Evolutionary conservation across 2,888 invertebrate species (phyloP).

Genomic region (Stegana nigrithorax): DNA sequence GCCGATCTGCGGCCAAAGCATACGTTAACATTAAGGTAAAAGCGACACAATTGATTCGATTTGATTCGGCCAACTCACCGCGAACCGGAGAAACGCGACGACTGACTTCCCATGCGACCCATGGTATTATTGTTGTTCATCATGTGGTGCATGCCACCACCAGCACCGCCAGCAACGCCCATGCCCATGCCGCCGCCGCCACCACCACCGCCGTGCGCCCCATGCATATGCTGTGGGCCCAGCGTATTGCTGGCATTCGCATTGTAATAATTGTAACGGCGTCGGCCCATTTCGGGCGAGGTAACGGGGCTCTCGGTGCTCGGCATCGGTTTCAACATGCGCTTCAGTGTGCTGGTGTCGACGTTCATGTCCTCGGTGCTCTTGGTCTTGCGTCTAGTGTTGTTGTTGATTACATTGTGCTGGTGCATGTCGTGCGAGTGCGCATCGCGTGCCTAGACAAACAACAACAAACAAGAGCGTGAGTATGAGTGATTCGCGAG

Average conservation of each 20-base stretch:
- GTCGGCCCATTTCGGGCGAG: constrained; percentile 89
- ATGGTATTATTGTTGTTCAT: constrained; percentile 72
- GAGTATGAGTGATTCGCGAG: no score
- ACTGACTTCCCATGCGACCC: constrained; percentile 73
- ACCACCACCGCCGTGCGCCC: constrained; percentile 43
- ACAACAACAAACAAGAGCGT: neutral
- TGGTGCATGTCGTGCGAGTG: constrained; percentile 77
- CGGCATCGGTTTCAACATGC: constrained; percentile 95
- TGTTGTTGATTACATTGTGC: constrained; percentile 80
- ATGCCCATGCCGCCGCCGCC: constrained; percentile 28
- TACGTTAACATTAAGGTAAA: no score
- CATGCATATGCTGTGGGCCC: constrained; percentile 74
- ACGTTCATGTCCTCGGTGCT: constrained; percentile 89
- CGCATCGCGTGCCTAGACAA: constrained; percentile 73
- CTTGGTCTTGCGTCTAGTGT: constrained; percentile 84
- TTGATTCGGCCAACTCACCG: constrained; percentile 69
- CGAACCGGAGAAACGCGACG: constrained; percentile 75
- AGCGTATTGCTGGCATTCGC: constrained; percentile 66
- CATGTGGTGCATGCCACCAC: constrained; percentile 71
- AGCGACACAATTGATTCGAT: neutral
- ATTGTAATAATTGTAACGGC: constrained; percentile 78
- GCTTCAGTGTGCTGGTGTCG: constrained; percentile 81
- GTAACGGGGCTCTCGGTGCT: constrained; percentile 90
- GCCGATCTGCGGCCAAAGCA: no score
- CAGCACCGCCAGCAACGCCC: constrained; percentile 42